Base-by-base conservation (phyloP, 1,140 invertebrate genomes). In the Gonioctena quinquepunctata region DNA sequence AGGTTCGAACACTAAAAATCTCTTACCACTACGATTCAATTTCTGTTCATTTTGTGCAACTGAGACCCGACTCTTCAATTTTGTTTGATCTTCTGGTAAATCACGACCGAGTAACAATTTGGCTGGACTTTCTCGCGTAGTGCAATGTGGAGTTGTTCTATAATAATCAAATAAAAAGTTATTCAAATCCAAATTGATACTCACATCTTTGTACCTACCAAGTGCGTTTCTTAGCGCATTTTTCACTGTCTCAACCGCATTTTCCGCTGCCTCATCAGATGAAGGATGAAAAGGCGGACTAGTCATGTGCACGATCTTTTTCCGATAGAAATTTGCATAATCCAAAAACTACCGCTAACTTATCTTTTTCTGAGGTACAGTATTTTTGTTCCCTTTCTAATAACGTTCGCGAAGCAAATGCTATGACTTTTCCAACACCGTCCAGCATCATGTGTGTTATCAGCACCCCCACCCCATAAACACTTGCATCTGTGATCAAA, bases 341-440 rank as follows among this genome's bases (percentile, higher is more conserved):
- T 42, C 33, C 7, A 42, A 42, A 42, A 42, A 8, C 7, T 8
- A 42, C 7, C 33, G 33, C 6, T n/a, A 42, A 42, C n/a, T n/a
- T n/a, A n/a, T n/a, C 88, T 71, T 85, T 84, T 42, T 90, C 85
- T 4, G 86, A 76, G 64, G 87, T 83, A 16, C 79, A 76, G 74
- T 88, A 89, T 13, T 85, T 85, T 70, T 77, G 73, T 75, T 90
- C 84, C 2, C 83, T 76, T 5, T 61, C 27, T 16, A 75, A 83
- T 7, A 89, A 74, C 3, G 84, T 82, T 23, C 83, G 76, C n/a
- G 86, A 88, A 0, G 81, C 84, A 76, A 77, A 88, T 8, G 80
- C 79, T 16, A 89, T 83, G 0, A 85, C 85, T n/a, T 77, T 74
- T 71, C 87, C 84, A 3, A 21, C n/a, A 3, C 78, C 84, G 71